A percentile compares a stretch with the other conserved stretches of the same genome.
These are phyloP conservation scores for Heteromurus nitidus DNA, from an alignment of 2,888 invertebrate genomes.

Conservation along the genomic window DNA sequence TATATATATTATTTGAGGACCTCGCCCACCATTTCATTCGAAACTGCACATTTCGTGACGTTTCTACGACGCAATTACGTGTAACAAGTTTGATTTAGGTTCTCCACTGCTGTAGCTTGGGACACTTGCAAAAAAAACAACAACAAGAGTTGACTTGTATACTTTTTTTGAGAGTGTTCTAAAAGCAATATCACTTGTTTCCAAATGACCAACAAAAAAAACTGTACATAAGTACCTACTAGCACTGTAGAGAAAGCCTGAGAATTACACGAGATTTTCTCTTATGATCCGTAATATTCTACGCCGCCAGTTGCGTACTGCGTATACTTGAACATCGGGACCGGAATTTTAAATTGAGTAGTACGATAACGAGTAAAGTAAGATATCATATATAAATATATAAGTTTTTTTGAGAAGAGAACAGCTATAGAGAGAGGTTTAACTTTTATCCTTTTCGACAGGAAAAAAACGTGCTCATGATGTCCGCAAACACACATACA, in stretches of 20 bases:
- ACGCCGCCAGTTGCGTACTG: constrained; percentile 33
- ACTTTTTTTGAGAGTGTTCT: background rate
- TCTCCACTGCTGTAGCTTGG: too few species aligned
- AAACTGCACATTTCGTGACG: too few species aligned
- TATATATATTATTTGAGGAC: too few species aligned
- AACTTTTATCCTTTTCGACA: background rate
- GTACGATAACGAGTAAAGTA: constrained; percentile 6
- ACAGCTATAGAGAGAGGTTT: too few species aligned
- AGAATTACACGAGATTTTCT: constrained; percentile 15
- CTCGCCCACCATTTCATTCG: too few species aligned
- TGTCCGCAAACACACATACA: too few species aligned
- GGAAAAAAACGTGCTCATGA: background rate
- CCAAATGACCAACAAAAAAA: constrained; percentile 43
- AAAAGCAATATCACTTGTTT: constrained; percentile 36
- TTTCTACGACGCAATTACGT: too few species aligned
- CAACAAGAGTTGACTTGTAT: too few species aligned
- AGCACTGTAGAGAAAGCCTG: constrained; percentile 20
- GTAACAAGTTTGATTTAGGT: too few species aligned
- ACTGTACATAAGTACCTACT: constrained; percentile 41
- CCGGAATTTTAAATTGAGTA: constrained; percentile 46
- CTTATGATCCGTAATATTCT: constrained; percentile 41
- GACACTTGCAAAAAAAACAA: too few species aligned
- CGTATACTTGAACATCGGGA: constrained; percentile 55
- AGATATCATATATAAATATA: background rate
- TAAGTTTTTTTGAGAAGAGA: background rate